A percentile compares a stretch with the other conserved stretches of the same genome.
Conservation (phyloP, 2,113 vertebrate species). For the Cottus gobio region DNA sequence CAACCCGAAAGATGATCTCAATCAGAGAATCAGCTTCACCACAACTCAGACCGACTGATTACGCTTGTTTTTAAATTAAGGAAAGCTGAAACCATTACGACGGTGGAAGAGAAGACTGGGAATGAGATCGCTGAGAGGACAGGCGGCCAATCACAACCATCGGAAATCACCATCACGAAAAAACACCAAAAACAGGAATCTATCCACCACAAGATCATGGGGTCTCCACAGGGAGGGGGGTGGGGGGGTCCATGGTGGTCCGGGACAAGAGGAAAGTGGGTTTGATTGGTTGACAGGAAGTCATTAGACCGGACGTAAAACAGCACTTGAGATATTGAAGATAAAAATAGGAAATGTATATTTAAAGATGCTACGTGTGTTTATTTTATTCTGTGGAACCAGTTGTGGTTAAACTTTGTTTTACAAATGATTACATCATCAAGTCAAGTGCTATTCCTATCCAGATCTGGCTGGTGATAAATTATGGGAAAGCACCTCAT, state of each 20-base stretch:
- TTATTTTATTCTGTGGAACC: not conserved
- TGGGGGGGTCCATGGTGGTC: slow-evolving; percentile 40
- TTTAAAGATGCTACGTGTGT: no score
- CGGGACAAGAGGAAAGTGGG: slow-evolving; percentile 31
- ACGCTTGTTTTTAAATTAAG: slow-evolving; percentile 10
- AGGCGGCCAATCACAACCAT: slow-evolving; percentile 44
- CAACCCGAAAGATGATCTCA: slow-evolving; percentile 17
- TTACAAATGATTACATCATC: slow-evolving; percentile 20
- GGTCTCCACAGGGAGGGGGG: slow-evolving; percentile 6
- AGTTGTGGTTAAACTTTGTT: not conserved
- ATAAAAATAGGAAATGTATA: no score
- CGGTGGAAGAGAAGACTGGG: slow-evolving; percentile 23
- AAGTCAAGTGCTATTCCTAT: slow-evolving; percentile 76
- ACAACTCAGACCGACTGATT: slow-evolving; percentile 19
- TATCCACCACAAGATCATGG: slow-evolving; percentile 53
- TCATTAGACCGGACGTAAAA: slow-evolving; percentile 65
- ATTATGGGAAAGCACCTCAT: slow-evolving; percentile 49
- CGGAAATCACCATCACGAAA: slow-evolving; percentile 46
- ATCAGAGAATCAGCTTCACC: slow-evolving; percentile 22
- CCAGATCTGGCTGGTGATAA: slow-evolving; percentile 62
- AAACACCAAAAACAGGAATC: slow-evolving; percentile 43
- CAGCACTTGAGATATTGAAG: slow-evolving; percentile 67
- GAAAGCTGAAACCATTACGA: slow-evolving; percentile 30
- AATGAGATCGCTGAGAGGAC: slow-evolving; percentile 46
- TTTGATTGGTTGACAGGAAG: slow-evolving; percentile 60